A percentile compares a stretch with the other conserved stretches of the same genome.
These are phyloP conservation scores for Cecidostiba fungosa DNA, from an alignment of 2,888 invertebrate genomes.

Conservation along the genomic window DNA sequence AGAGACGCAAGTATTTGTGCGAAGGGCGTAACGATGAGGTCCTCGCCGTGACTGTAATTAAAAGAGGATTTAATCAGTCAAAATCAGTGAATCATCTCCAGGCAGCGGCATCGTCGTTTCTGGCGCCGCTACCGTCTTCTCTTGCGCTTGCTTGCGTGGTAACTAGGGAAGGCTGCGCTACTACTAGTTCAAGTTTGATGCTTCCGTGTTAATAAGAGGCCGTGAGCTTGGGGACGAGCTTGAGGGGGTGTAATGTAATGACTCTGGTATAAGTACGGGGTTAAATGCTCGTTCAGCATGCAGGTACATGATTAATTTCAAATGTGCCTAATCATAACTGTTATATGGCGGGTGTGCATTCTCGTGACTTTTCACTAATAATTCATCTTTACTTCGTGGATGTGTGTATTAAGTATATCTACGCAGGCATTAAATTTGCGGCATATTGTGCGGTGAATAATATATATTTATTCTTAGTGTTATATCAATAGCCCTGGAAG, in stretches of 20 bases:
- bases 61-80: constrained; percentile 67
- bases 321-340: constrained; percentile 34
- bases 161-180: constrained; percentile 5
- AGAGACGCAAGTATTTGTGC: constrained; percentile 99
- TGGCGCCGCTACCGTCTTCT: not conserved
- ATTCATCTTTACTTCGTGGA: not conserved
- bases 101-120: not conserved
- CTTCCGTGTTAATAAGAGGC: constrained; percentile 33
- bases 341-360: not conserved
- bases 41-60: constrained; percentile 95
- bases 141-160: constrained; percentile 2
- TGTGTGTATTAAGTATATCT: not conserved
- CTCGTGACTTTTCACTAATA: not conserved
- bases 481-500: not conserved
- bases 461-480: constrained; percentile 6
- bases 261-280: not conserved
- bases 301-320: constrained; percentile 37
- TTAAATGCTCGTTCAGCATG: constrained; percentile 34
- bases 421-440: not conserved
- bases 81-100: constrained; percentile 20
- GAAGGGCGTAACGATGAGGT: constrained; percentile 99
- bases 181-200: constrained; percentile 18
- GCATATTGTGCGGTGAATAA: not conserved
- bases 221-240: not conserved
- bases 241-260: not conserved